A percentile compares a stretch with the other conserved stretches of the same genome.
These are phyloP conservation scores for Osmerus eperlanus DNA, from an alignment of 2,113 vertebrate species.

Conservation along the genomic window DNA sequence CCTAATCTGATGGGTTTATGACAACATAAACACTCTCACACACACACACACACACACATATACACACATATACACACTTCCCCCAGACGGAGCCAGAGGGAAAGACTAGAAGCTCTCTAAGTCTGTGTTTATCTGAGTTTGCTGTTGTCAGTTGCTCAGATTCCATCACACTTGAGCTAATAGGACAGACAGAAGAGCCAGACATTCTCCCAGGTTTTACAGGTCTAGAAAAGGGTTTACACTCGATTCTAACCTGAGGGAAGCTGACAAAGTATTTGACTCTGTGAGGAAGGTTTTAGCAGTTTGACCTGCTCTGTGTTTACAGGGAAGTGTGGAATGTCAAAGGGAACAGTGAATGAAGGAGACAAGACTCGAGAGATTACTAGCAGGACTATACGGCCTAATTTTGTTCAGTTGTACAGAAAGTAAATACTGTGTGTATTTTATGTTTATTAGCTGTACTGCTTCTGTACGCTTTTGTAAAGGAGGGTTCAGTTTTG, in stretches of 20 bases:
- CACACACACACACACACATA: neutral
- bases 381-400: too few species aligned
- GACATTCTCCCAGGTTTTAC: constrained; percentile 1
- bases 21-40: neutral
- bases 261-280: neutral
- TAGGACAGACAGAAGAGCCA: neutral
- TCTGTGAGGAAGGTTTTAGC: neutral
- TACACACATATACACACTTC: neutral
- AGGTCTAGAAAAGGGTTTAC: neutral
- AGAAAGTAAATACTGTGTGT: too few species aligned
- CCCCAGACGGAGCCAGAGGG: constrained; percentile 1
- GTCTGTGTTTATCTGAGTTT: constrained; percentile 8
- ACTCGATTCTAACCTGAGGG: neutral
- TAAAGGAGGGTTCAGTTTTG: too few species aligned
- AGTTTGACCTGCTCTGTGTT: neutral
- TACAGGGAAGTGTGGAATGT: constrained; percentile 11
- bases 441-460: too few species aligned
- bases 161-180: constrained; percentile 2
- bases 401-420: too few species aligned
- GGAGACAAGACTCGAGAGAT: too few species aligned
- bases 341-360: too few species aligned
- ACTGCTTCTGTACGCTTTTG: too few species aligned
- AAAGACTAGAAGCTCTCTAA: neutral
- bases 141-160: constrained; percentile 11
- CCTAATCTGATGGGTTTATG: constrained; percentile 5